Percentiles rank a stretch among this genome's conserved stretches.
Evolutionary conservation across 35 echinoderm and acorn worm species (phyloP).

Genomic region (Lytechinus variegatus): DNA sequence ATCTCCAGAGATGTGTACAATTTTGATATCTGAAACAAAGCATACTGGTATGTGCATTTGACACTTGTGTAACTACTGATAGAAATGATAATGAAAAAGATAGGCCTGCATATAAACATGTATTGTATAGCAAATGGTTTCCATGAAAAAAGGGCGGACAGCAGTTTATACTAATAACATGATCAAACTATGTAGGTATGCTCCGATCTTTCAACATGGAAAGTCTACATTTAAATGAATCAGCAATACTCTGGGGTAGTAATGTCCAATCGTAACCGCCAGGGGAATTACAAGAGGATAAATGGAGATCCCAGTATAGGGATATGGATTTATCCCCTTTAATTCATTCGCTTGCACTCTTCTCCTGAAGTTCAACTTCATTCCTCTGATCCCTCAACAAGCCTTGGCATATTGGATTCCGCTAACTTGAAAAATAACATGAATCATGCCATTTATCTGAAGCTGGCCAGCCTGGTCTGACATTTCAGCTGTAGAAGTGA

Average conservation of each 20-base stretch:
- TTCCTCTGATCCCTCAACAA: neutral
- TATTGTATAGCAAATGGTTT: too few species aligned
- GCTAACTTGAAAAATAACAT: neutral
- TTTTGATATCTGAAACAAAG: too few species aligned
- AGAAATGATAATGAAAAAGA: too few species aligned
- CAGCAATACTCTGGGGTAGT: neutral
- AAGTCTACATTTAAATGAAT: neutral
- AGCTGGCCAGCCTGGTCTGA: neutral
- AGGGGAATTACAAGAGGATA: neutral
- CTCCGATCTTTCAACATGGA: too few species aligned
- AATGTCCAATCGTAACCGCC: slow-evolving; percentile 9
- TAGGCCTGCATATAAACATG: too few species aligned
- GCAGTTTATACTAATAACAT: too few species aligned
- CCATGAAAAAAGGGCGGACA: too few species aligned
- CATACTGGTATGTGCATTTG: too few species aligned
- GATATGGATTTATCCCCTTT: neutral
- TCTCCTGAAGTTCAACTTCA: neutral
- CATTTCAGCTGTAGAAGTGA: neutral
- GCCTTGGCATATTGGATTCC: neutral
- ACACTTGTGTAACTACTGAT: too few species aligned
- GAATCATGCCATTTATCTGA: neutral
- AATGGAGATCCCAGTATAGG: neutral
- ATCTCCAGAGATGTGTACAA: too few species aligned
- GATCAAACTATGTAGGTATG: too few species aligned
- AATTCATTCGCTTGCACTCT: neutral